Evolutionary conservation across 2,797 vertebrate species (phyloP).

Genomic region (Chelonia mydas): DNA sequence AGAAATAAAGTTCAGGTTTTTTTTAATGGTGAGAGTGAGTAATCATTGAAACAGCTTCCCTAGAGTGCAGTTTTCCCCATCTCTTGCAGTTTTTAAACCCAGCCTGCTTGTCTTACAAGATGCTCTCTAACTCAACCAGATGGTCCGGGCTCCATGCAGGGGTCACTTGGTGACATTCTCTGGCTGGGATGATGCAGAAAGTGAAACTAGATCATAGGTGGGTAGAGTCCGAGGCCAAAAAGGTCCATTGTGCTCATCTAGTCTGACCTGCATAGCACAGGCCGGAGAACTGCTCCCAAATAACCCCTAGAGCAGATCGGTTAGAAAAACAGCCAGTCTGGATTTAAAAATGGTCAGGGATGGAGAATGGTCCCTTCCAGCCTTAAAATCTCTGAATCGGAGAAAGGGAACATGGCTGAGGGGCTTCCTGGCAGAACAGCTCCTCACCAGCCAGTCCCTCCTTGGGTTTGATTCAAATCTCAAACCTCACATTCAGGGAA

Average conservation of each 20-base stretch:
- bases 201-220: too few species aligned
- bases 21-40: not conserved
- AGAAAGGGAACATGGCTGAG: not conserved
- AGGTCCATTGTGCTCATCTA: not conserved
- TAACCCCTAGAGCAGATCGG: too few species aligned
- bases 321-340: not conserved
- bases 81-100: not conserved
- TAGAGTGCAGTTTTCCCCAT: not conserved
- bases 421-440: not conserved
- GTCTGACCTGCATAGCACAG: not conserved
- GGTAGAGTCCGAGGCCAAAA: not conserved
- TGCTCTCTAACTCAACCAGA: not conserved
- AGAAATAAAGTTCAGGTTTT: not conserved
- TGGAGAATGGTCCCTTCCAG: not conserved
- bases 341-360: too few species aligned
- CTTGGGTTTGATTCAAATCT: not conserved
- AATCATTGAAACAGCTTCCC: not conserved
- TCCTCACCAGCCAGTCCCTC: not conserved
- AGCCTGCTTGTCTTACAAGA: not conserved
- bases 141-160: not conserved
- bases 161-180: not conserved
- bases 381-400: not conserved
- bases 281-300: too few species aligned
- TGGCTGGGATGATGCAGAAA: too few species aligned
- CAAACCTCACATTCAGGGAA: not conserved